Conservation (phyloP, 2,797 vertebrate species). For the Helarctos malayanus region DNA sequence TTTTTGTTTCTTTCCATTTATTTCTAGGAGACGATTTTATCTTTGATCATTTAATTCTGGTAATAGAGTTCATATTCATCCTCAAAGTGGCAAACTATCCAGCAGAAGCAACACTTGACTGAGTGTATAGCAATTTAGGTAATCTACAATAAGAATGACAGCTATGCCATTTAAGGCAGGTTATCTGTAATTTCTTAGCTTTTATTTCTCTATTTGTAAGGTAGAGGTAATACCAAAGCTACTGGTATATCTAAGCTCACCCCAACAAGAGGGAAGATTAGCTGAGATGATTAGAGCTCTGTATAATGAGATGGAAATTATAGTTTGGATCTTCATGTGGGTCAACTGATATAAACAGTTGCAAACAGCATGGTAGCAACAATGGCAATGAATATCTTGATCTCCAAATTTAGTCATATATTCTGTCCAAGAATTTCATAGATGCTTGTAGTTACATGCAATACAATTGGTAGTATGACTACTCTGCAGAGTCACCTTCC, state of each 20-base stretch:
- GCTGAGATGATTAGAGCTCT: neutral
- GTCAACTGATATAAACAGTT: neutral
- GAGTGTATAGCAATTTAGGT: neutral
- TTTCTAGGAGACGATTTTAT: conserved; percentile 15
- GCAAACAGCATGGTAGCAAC: neutral
- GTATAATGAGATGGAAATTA: neutral
- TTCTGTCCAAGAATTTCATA: neutral
- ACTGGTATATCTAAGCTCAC: neutral
- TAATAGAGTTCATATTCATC: neutral
- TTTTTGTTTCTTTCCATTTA: conserved; percentile 42
- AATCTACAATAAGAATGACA: neutral
- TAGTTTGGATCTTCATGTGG: neutral
- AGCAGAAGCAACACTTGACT: neutral
- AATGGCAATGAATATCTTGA: neutral
- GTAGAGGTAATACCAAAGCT: neutral
- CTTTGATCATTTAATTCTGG: conserved; percentile 28
- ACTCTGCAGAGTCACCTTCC: neutral
- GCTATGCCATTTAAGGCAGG: neutral
- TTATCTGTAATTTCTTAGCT: conserved; percentile 21
- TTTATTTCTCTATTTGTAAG: neutral
- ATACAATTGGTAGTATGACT: neutral
- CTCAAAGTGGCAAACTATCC: neutral
- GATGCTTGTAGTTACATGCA: neutral
- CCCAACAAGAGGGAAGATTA: neutral
- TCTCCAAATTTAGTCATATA: neutral